These are phyloP conservation scores for Anthonomus grandis DNA, from an alignment of 1,140 invertebrate genomes.

Conservation along the genomic window DNA sequence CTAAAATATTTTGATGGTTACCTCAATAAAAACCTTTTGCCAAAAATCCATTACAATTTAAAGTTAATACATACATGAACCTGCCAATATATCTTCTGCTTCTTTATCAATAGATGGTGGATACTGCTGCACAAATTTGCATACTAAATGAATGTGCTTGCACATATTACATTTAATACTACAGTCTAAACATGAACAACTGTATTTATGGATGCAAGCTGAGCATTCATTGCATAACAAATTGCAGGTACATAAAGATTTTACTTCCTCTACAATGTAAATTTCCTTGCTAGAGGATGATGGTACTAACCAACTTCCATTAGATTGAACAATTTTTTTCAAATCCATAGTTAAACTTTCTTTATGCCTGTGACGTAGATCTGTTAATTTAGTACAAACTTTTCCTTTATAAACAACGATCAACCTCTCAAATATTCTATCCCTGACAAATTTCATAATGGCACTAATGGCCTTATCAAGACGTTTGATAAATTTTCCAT, in stretches of 20 bases:
- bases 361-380: constrained; percentile 9
- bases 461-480: too few relatives aligned
- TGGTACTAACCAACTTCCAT: constrained; percentile 5
- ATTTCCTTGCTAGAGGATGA: constrained; percentile 15
- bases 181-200: constrained; percentile 23
- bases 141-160: constrained; percentile 30
- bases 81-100: too few relatives aligned
- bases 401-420: constrained; percentile 20
- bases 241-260: constrained; percentile 15
- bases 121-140: too few relatives aligned
- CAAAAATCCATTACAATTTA: too few relatives aligned
- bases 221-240: constrained; percentile 14
- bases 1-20: too few relatives aligned
- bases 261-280: constrained; percentile 17
- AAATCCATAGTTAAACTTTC: neutral
- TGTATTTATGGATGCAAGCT: constrained; percentile 24
- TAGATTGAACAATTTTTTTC: neutral
- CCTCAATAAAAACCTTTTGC: too few relatives aligned
- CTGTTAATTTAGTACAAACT: constrained; percentile 14
- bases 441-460: constrained; percentile 12
- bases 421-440: constrained; percentile 14
- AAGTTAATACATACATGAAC: too few relatives aligned
- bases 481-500: constrained; percentile 12
- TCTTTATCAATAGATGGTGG: too few relatives aligned
- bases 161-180: constrained; percentile 25